Evolutionary conservation across 2,113 vertebrate genomes (phyloP).

Genomic region (Lampris incognitus): DNA sequence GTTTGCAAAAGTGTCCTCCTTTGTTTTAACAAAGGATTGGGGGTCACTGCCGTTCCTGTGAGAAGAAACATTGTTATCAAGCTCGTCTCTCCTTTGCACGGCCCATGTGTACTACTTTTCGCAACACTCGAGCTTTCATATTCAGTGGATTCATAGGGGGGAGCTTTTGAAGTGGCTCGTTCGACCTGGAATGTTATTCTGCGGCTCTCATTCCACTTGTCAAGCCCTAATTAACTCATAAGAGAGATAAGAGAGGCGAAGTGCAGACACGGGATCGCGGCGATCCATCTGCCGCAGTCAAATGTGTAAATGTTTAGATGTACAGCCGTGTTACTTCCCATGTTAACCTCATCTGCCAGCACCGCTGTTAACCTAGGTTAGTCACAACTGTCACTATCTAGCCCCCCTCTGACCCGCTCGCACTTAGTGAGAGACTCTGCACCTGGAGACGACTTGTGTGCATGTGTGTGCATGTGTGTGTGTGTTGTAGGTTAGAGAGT

Average conservation of each 20-base stretch:
- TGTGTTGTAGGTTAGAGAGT: constrained; percentile 56
- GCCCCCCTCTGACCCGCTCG: constrained; percentile 51
- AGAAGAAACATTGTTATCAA: too few relatives aligned
- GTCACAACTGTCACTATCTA: constrained; percentile 26
- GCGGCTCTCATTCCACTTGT: constrained; percentile 29
- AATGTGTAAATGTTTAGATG: constrained; percentile 72
- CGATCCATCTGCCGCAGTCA: constrained; percentile 57
- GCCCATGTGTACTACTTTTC: too few relatives aligned
- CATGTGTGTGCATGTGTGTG: constrained; percentile 46
- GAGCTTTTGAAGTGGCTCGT: not conserved
- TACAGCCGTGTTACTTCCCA: constrained; percentile 70
- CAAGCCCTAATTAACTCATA: constrained; percentile 44
- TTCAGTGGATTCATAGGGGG: too few relatives aligned
- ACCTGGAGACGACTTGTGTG: constrained; percentile 54
- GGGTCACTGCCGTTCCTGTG: too few relatives aligned
- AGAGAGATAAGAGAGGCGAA: constrained; percentile 62
- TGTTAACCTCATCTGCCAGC: constrained; percentile 56
- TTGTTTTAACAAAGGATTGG: too few relatives aligned
- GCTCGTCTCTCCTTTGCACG: too few relatives aligned
- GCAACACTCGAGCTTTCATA: too few relatives aligned
- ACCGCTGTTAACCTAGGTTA: constrained; percentile 23
- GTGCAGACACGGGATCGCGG: constrained; percentile 25
- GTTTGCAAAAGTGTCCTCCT: too few relatives aligned
- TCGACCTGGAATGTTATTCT: constrained; percentile 36
- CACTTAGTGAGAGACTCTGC: constrained; percentile 63